Evolutionary conservation across 2,888 invertebrate species (phyloP).

Genomic region (Julus scanicus): DNA sequence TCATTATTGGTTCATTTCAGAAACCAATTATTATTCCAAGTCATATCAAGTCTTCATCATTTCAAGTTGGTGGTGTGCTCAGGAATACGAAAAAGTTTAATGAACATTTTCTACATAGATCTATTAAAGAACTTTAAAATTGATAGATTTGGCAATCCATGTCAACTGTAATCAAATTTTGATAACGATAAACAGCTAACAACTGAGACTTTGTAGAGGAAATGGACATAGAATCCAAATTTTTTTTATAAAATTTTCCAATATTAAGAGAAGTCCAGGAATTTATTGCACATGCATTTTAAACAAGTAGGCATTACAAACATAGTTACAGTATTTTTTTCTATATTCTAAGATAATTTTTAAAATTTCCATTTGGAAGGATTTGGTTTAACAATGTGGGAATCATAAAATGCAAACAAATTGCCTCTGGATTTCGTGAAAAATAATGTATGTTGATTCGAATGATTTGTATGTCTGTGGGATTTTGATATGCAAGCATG

Average conservation of each 20-base stretch:
- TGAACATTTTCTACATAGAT: too few relatives aligned
- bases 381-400: neutral
- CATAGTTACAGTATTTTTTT: neutral
- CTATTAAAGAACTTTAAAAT: too few relatives aligned
- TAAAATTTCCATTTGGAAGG: neutral
- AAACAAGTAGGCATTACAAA: neutral
- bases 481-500: neutral
- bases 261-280: neutral
- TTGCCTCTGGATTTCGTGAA: neutral
- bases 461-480: conserved; percentile 11
- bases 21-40: neutral
- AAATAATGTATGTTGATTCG: neutral
- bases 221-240: too few relatives aligned
- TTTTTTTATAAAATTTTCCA: too few relatives aligned
- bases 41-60: too few relatives aligned
- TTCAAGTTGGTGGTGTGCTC: too few relatives aligned
- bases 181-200: too few relatives aligned
- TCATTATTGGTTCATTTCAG: neutral
- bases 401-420: neutral
- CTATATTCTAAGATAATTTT: conserved; percentile 1
- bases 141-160: too few relatives aligned
- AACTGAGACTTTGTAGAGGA: too few relatives aligned
- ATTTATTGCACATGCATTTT: neutral
- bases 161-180: too few relatives aligned
- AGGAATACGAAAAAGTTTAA: too few relatives aligned